Evolutionary conservation across 1,140 invertebrate species (phyloP), one percentile per base, ranked within the genome.

Genomic region (Apis dorsata): DNA sequence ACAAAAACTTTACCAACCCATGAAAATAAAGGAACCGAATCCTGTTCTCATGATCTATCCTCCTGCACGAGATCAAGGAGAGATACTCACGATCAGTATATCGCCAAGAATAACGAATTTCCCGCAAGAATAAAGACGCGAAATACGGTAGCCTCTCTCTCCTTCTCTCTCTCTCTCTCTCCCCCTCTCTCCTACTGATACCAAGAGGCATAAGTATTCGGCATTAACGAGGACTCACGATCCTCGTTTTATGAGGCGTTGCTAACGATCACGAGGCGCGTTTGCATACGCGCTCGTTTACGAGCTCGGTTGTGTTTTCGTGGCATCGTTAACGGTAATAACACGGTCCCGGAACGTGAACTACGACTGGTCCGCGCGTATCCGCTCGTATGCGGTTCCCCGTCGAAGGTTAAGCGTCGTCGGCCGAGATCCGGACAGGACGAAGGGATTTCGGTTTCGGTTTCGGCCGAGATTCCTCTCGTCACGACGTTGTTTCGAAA

Each of bases 151-250:
- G 34, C 34, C 34, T 34, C 3, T 34, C 34, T 34, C 2, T 34
- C 34, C 3, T 34, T 34, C 34, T 34, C 2, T 34, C 34, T 34
- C 34, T 34, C 34, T 28, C 28, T 1, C 1, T 28, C 34, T 34
- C 34, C 34, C 5, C 5, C 34, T n/a, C 34, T 0, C 34, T 15
- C 51, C 85, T 84, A 87, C 87, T 87, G 83, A 85, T 85, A 87
- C 83, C 81, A 88, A 88, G 83, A 60, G 75, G 65, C 80, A 19
- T 51, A 69, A 59, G 73, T 85, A 74, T 83, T 87, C 63, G 74
- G 80, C 66, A 85, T 88, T 87, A 88, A 88, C 83, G 85, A 88
- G 84, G 74, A 83, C 66, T 86, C 86, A 71, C 81, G 77, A 80
- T 65, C 65, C 79, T 51, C 68, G 74, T 88, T 88, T 87, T 85